Base-by-base conservation (phyloP, 2,888 invertebrate species). In the Parnassius orleans region DNA sequence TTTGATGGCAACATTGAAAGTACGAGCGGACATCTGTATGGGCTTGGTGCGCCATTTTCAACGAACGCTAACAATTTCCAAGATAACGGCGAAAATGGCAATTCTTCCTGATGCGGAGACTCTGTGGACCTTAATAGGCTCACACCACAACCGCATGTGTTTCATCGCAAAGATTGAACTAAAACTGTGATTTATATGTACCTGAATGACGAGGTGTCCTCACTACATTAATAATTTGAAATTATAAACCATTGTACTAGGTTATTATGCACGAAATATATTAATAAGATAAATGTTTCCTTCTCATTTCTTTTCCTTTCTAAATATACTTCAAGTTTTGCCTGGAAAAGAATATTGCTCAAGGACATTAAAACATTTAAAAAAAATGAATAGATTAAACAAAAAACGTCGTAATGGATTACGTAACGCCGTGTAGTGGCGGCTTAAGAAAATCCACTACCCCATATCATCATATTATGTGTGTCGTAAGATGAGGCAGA, bases 1-100 rank as follows among this genome's bases (percentile, higher is more conserved):
- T 98, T 98, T 84, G 98, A 99, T 88, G 98, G 98, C 83, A 98
- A 98, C 84, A 98, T 99, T 76, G 99, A 99, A 84, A 98, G 98
- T 90, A 96, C 96, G 50, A 98, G 98, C 80, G 99, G 99, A 57
- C 98, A 99, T 89, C 92, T 99, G 60, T 99, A 98, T 82, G 98
- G 98, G 54, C 93, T 99, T 72, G 98, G 98, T 63, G 97, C 97
- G 51, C 96, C 96, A 58, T 97, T 96, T 83, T 94, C 95, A 60
- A 94, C 95, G 53, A 96, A 95, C 66, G 95, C 94, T 65, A 93
- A 93, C 73, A 95, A 94, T 76, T 95, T 95, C 79, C 95, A 95
- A 72, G 89, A 90, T 50, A 81, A 94, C 79, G 94, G 94, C 70
- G 95, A 95, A 75, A 96, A 95, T 75, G 94, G 95, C 68, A 95